A percentile compares a stretch with the other conserved stretches of the same genome.
Evolutionary conservation across 2,797 vertebrate species (phyloP).

Genomic region (Fratercula arctica): DNA sequence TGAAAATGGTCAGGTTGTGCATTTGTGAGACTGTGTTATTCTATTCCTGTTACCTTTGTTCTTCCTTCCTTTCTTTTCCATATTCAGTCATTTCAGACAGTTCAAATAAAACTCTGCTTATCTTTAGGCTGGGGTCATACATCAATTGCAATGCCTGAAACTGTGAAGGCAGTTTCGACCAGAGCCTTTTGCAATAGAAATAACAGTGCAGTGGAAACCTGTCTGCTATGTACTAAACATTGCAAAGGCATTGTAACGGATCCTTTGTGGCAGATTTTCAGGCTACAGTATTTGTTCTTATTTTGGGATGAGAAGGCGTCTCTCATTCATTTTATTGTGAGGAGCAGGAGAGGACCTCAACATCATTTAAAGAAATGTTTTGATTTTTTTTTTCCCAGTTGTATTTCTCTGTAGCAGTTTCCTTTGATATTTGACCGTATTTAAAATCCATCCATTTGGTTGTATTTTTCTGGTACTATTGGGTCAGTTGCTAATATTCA

Average conservation of each 20-base stretch:
- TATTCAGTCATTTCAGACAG: not conserved
- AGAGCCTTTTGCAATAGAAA: not conserved
- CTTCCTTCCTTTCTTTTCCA: not conserved
- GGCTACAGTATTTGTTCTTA: not conserved
- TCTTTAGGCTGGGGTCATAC: not conserved
- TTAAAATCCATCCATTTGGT: not conserved
- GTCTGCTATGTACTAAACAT: not conserved
- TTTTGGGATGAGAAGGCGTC: not conserved
- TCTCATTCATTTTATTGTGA: not conserved
- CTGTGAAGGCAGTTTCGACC: not conserved
- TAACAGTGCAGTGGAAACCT: not conserved
- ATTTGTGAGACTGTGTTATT: not conserved
- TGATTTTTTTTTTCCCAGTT: not conserved
- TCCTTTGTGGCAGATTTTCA: constrained; percentile 1
- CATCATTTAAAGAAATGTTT: not conserved
- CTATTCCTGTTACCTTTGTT: not conserved
- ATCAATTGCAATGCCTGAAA: not conserved
- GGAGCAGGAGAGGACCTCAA: not conserved
- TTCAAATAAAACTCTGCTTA: not conserved
- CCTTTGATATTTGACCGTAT: not conserved
- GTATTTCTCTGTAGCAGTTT: not conserved
- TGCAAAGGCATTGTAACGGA: not conserved
- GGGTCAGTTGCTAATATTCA: not conserved
- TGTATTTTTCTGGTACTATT: not conserved
- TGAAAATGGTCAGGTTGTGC: not conserved